These are phyloP conservation scores for Cherax quadricarinatus DNA, from an alignment of 1,140 invertebrate genomes.

Conservation along the genomic window DNA sequence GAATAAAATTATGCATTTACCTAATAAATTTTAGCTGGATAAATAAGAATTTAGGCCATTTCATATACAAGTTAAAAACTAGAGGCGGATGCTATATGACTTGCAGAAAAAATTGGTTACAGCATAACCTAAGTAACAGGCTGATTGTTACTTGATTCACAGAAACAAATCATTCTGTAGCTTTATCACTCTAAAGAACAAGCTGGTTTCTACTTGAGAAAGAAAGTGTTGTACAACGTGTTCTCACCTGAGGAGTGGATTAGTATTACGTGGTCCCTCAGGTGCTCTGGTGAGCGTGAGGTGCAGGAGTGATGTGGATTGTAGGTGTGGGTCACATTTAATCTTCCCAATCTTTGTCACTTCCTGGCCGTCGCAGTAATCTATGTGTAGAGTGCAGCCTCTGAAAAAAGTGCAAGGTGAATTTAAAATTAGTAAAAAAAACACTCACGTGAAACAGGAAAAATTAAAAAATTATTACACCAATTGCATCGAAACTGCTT, in stretches of 20 bases:
- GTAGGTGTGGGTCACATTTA: slow-evolving; percentile 70
- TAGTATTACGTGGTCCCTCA: slow-evolving; percentile 36
- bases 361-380: slow-evolving; percentile 66
- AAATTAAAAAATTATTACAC: too few species aligned
- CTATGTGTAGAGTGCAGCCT: slow-evolving; percentile 65
- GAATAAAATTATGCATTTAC: too few species aligned
- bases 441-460: not conserved
- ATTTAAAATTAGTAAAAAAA: not conserved
- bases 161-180: too few species aligned
- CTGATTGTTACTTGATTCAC: not conserved
- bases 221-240: not conserved
- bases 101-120: too few species aligned
- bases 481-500: too few species aligned
- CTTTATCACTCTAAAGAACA: too few species aligned
- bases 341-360: slow-evolving; percentile 61
- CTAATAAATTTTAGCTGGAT: too few species aligned
- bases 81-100: too few species aligned
- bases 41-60: too few species aligned
- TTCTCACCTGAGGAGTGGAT: slow-evolving; percentile 61
- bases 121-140: not conserved
- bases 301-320: slow-evolving; percentile 55
- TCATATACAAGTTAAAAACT: too few species aligned
- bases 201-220: not conserved
- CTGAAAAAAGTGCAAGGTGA: slow-evolving; percentile 8
- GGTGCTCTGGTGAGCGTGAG: slow-evolving; percentile 60